Evolutionary conservation across 2,113 vertebrate species (phyloP).

Genomic region (Castor canadensis): DNA sequence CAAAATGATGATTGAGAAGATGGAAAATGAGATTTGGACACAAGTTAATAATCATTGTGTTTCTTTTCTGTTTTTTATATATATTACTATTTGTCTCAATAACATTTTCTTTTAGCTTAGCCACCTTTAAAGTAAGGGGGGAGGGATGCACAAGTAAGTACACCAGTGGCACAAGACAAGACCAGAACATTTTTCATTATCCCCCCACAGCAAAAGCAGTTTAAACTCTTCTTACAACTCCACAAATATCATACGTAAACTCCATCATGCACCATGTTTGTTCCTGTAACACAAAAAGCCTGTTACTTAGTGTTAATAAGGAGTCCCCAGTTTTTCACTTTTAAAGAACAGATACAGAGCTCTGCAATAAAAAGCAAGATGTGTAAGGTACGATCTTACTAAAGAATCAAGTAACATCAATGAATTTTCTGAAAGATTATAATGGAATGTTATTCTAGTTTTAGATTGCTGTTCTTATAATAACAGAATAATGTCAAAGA

Average conservation of each 20-base stretch:
- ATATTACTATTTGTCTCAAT: not conserved
- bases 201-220: not conserved
- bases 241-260: not conserved
- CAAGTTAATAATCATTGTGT: not conserved
- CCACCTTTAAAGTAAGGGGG: not conserved
- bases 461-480: not conserved
- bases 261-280: not conserved
- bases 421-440: not conserved
- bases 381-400: not conserved
- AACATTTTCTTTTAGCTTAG: not conserved
- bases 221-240: not conserved
- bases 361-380: not conserved
- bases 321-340: not conserved
- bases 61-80: not conserved
- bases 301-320: not conserved
- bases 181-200: not conserved
- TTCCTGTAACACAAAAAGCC: not conserved
- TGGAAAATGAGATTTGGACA: not conserved
- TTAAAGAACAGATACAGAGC: not conserved
- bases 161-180: not conserved
- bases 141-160: not conserved
- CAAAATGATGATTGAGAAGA: not conserved
- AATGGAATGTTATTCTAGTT: not conserved
- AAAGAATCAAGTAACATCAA: not conserved
- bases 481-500: not conserved